Evolutionary conservation across 2,888 invertebrate genomes (phyloP).

Genomic region (Catocala fraxini): DNA sequence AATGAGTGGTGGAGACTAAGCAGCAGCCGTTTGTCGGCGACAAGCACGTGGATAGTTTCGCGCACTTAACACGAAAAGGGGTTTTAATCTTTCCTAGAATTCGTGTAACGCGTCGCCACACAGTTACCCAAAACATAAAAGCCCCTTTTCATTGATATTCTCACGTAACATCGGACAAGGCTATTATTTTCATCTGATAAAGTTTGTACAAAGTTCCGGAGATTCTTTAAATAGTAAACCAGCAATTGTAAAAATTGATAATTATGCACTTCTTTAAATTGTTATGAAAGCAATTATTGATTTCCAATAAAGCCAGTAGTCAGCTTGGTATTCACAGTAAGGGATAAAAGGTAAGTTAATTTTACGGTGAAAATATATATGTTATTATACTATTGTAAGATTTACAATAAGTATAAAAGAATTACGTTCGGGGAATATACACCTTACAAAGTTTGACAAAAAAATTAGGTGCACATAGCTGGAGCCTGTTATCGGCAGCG

Average conservation of each 20-base stretch:
- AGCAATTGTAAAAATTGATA: constrained; percentile 45
- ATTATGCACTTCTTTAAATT: constrained; percentile 65
- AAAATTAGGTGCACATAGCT: constrained; percentile 31
- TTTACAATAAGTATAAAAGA: constrained; percentile 37
- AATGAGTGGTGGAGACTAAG: constrained; percentile 63
- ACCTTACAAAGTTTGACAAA: constrained; percentile 17
- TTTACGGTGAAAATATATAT: constrained; percentile 48
- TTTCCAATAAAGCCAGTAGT: constrained; percentile 65
- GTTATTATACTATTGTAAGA: constrained; percentile 34
- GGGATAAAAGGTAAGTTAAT: constrained; percentile 58
- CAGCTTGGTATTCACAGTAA: constrained; percentile 50
- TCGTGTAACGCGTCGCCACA: constrained; percentile 45
- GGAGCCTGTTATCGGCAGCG: constrained; percentile 33
- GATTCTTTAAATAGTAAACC: constrained; percentile 45
- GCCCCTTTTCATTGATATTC: constrained; percentile 52
- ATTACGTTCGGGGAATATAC: constrained; percentile 38
- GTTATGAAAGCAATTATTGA: constrained; percentile 63
- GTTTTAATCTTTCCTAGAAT: constrained; percentile 71
- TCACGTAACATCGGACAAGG: constrained; percentile 58
- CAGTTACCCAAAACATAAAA: constrained; percentile 56
- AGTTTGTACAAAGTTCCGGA: constrained; percentile 47
- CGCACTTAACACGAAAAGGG: constrained; percentile 71
- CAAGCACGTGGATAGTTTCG: constrained; percentile 73
- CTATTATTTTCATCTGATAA: constrained; percentile 53
- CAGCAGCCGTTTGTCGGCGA: constrained; percentile 70